A percentile compares a stretch with the other conserved stretches of the same genome.
phyloP scores from a whole-genome alignment of 1,140 invertebrate genomes.

The Drosophila miranda region DNA sequence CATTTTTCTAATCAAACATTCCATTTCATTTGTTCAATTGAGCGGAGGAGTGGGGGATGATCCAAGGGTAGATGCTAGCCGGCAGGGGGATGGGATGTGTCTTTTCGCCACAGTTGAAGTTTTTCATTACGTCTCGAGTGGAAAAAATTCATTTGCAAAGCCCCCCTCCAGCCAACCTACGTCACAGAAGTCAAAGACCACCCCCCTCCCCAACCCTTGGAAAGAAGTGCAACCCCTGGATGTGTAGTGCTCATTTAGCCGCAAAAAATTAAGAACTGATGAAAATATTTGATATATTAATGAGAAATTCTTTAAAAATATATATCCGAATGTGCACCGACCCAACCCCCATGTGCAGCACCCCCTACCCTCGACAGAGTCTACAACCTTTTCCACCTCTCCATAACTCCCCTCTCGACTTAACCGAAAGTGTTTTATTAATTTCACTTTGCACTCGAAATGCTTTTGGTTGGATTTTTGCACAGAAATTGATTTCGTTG shows the following conservation, averaged over 20 bases:
- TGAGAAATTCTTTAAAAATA: constrained; percentile 32
- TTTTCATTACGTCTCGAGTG: constrained; percentile 71
- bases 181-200: no score
- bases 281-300: constrained; percentile 56
- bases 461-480: constrained; percentile 43
- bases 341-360: no score
- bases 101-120: constrained; percentile 38
- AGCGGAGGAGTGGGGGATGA: constrained; percentile 4
- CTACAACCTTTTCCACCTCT: no score
- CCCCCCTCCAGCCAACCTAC: constrained; percentile 20
- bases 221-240: constrained; percentile 17
- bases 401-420: background rate
- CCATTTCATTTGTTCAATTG: constrained; percentile 68
- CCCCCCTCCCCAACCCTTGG: background rate
- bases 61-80: constrained; percentile 18
- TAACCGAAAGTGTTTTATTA: constrained; percentile 61
- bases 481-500: constrained; percentile 70
- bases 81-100: background rate
- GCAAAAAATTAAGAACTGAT: constrained; percentile 57
- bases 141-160: constrained; percentile 71
- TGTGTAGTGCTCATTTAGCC: constrained; percentile 69
- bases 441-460: constrained; percentile 65
- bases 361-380: no score
- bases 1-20: constrained; percentile 81
- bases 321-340: background rate